Evolutionary conservation across 2,797 vertebrate genomes (phyloP).

Genomic region (Darevskia nairensis): DNA sequence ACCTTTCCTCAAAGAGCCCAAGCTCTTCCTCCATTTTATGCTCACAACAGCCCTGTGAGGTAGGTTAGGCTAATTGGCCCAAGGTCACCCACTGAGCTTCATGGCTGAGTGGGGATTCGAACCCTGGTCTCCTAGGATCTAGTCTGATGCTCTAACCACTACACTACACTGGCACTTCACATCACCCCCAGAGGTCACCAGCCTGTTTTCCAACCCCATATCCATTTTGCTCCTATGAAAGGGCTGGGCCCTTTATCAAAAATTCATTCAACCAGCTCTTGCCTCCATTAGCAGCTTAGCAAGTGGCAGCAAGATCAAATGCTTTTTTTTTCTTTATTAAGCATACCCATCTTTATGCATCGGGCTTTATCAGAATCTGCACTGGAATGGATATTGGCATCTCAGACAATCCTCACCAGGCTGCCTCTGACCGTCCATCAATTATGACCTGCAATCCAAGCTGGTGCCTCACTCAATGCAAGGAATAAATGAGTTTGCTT

Average conservation of each 20-base stretch:
- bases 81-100: too few species aligned
- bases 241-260: neutral
- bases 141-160: too few species aligned
- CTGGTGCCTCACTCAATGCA: neutral
- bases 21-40: too few species aligned
- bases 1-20: too few species aligned
- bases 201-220: too few species aligned
- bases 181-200: neutral
- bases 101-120: too few species aligned
- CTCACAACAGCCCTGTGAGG: too few species aligned
- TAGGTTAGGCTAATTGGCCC: too few species aligned
- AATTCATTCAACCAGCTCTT: neutral
- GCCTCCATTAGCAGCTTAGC: too few species aligned
- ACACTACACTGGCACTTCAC: too few species aligned
- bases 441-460: neutral
- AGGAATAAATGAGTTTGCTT: neutral
- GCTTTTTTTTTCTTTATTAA: neutral
- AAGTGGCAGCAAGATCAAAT: neutral
- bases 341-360: neutral
- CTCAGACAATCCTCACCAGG: neutral
- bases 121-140: too few species aligned
- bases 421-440: neutral
- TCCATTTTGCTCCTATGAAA: too few species aligned
- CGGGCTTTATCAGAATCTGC: neutral
- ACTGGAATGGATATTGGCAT: neutral